phyloP scores from a whole-genome alignment of 2,113 vertebrate genomes.

The Penelope pileata region DNA sequence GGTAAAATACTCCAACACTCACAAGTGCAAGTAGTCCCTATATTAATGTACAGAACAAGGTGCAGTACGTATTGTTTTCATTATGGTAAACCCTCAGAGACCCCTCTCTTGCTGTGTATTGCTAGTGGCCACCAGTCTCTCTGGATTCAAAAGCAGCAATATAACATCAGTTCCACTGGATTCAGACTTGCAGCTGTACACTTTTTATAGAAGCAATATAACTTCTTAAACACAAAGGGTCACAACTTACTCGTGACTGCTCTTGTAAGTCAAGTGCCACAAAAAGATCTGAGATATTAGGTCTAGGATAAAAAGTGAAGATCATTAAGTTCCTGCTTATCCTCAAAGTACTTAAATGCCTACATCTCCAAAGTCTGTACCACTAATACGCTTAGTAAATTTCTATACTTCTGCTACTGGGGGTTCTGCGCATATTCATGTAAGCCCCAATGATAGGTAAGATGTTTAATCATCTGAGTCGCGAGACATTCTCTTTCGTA shows the following conservation, averaged over 20 bases:
- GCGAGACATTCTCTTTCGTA: neutral
- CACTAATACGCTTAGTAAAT: neutral
- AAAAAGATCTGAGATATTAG: neutral
- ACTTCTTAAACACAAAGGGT: neutral
- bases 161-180: neutral
- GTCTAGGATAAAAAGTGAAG: neutral
- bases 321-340: neutral
- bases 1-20: neutral
- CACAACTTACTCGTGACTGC: neutral
- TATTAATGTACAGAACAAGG: neutral
- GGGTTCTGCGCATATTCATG: neutral
- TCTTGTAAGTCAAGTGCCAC: neutral
- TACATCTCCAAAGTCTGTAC: neutral
- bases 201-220: neutral
- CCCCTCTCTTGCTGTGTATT: neutral
- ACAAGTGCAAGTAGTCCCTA: neutral
- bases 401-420: neutral
- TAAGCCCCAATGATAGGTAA: neutral
- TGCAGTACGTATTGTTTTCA: neutral
- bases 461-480: neutral
- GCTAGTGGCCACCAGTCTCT: neutral
- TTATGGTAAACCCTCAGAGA: neutral
- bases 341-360: neutral
- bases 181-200: neutral
- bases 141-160: neutral